Evolutionary conservation across 2,113 vertebrate genomes (phyloP).

Genomic region (Tyto alba): DNA sequence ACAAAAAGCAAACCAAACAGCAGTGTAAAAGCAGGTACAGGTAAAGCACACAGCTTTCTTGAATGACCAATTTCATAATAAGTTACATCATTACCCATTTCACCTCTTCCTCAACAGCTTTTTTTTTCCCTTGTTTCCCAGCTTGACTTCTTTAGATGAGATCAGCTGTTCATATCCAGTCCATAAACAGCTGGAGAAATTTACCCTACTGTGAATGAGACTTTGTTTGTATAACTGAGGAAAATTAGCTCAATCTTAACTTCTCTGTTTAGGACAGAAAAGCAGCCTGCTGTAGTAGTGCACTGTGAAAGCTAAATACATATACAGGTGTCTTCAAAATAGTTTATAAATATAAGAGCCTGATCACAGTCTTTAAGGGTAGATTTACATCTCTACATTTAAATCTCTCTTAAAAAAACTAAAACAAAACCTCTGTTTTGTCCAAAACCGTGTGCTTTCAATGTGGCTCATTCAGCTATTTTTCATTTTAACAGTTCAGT

Average conservation of each 20-base stretch:
- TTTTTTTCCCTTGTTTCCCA: background rate
- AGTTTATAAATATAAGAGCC: background rate
- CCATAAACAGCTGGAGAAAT: constrained; percentile 35
- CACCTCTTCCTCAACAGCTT: background rate
- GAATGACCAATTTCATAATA: background rate
- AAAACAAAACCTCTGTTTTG: background rate
- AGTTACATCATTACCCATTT: background rate
- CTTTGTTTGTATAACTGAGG: background rate
- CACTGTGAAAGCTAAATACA: background rate
- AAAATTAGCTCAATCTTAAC: constrained; percentile 8
- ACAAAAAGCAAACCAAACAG: background rate
- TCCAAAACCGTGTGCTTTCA: background rate
- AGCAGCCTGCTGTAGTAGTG: background rate
- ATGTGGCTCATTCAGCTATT: background rate
- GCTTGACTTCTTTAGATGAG: background rate
- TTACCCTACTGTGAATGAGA: constrained; percentile 18
- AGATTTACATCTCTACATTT: background rate
- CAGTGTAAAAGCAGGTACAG: background rate
- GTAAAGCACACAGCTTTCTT: background rate
- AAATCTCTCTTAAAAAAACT: background rate
- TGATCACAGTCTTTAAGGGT: background rate
- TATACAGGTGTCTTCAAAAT: background rate
- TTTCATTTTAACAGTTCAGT: accelerated
- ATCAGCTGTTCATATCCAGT: constrained; percentile 12
- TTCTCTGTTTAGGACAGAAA: background rate